These are phyloP conservation scores for Hedya salicella DNA, from an alignment of 2,888 invertebrate genomes.

Conservation along the genomic window DNA sequence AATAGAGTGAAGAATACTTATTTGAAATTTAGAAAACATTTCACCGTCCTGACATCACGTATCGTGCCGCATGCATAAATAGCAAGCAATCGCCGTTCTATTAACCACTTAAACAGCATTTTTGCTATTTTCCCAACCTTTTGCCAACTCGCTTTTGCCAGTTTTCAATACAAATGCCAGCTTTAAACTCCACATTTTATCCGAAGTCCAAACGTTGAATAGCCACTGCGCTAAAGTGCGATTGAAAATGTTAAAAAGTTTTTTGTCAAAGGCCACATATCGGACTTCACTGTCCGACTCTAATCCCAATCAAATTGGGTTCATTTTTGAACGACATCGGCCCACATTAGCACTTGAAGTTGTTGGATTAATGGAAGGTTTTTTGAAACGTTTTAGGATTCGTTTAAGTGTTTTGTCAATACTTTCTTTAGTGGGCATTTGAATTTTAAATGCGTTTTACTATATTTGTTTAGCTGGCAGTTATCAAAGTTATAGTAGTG, in stretches of 20 bases:
- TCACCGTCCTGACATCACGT: no score
- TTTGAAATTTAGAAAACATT: no score
- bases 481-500: not conserved
- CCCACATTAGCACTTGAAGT: slow-evolving; percentile 36
- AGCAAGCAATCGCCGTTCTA: not conserved
- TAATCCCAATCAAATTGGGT: slow-evolving; percentile 4
- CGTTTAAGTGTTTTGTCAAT: slow-evolving; percentile 40
- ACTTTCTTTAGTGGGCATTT: slow-evolving; percentile 36
- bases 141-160: slow-evolving; percentile 17
- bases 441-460: slow-evolving; percentile 24
- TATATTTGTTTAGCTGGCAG: not conserved
- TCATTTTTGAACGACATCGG: not conserved
- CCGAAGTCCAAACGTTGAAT: slow-evolving; percentile 16
- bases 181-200: slow-evolving; percentile 28
- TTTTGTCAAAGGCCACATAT: slow-evolving; percentile 41
- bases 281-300: not conserved
- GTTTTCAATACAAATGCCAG: slow-evolving; percentile 33
- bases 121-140: slow-evolving; percentile 10
- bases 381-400: slow-evolving; percentile 37
- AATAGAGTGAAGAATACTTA: no score
- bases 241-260: slow-evolving; percentile 43
- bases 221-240: slow-evolving; percentile 29
- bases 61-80: not conserved
- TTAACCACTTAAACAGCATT: slow-evolving; percentile 28
- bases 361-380: slow-evolving; percentile 36